Percentiles rank a stretch among this genome's conserved stretches.
These are phyloP conservation scores for Isichthys henryi DNA, from an alignment of 2,113 vertebrate species.

Conservation along the genomic window DNA sequence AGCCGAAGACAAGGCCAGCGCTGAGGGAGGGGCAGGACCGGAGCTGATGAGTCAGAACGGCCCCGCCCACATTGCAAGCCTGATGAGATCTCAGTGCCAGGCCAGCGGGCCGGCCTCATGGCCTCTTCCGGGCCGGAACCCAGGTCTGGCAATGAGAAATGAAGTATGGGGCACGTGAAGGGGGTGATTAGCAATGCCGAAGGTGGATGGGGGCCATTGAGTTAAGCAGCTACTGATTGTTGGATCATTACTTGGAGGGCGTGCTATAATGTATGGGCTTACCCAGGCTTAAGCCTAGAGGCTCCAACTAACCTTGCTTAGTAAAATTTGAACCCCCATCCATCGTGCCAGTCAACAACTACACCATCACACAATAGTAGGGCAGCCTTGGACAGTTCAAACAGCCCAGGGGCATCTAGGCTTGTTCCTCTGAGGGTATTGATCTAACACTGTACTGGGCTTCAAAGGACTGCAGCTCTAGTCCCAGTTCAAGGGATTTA, in stretches of 20 bases:
- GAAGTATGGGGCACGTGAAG: slow-evolving; percentile 45
- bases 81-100: slow-evolving; percentile 10
- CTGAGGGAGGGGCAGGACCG: background rate
- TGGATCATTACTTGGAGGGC: background rate
- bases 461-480: background rate
- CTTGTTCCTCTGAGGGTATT: background rate
- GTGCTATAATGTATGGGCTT: background rate
- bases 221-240: background rate
- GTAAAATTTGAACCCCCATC: background rate
- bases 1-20: background rate
- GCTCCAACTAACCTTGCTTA: background rate
- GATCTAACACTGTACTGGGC: background rate
- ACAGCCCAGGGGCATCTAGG: too few species aligned
- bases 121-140: slow-evolving; percentile 43
- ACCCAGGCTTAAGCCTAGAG: background rate
- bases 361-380: too few species aligned
- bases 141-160: slow-evolving; percentile 37
- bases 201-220: slow-evolving; percentile 15
- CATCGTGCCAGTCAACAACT: too few species aligned
- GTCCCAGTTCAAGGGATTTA: background rate
- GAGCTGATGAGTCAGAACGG: background rate
- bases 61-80: background rate
- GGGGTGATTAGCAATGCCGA: slow-evolving; percentile 47
- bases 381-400: too few species aligned
- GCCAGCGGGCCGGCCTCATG: slow-evolving; percentile 46